Evolutionary conservation across 2,113 vertebrate species (phyloP).

Genomic region (Polypterus senegalus): DNA sequence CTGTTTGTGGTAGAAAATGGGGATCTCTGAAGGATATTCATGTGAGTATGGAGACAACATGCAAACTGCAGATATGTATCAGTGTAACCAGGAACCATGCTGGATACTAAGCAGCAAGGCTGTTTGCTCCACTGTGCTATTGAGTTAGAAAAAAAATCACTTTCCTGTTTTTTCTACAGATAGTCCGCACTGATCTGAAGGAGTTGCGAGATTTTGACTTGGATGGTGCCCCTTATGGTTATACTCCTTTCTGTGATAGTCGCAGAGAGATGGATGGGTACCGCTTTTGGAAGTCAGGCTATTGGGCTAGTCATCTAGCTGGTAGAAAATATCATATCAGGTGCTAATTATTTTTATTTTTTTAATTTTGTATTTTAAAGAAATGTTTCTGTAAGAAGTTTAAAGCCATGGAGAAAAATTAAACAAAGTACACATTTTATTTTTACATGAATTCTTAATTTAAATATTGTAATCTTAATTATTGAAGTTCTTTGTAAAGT

Average conservation of each 20-base stretch:
- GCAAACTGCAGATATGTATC: background rate
- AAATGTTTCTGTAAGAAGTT: background rate
- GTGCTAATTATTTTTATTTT: slow-evolving; percentile 30
- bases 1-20: too few species aligned
- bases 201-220: slow-evolving; percentile 84
- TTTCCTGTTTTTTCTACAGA: slow-evolving; percentile 42
- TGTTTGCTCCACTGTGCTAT: background rate
- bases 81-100: too few species aligned
- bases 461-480: too few species aligned
- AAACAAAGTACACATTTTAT: too few species aligned
- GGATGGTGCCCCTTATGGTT: slow-evolving; percentile 91
- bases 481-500: too few species aligned
- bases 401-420: too few species aligned
- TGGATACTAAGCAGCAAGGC: too few species aligned
- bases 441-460: too few species aligned
- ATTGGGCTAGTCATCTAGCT: slow-evolving; percentile 93
- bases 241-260: slow-evolving; percentile 95
- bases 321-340: slow-evolving; percentile 96
- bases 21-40: too few species aligned
- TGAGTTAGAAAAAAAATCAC: background rate
- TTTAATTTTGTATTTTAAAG: background rate
- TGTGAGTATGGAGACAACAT: background rate
- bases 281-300: slow-evolving; percentile 93
- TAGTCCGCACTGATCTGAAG: slow-evolving; percentile 89
- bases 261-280: slow-evolving; percentile 93